Percentiles rank a stretch among this genome's conserved stretches.
These are phyloP conservation scores for Aphidius colemani DNA, from an alignment of 2,888 invertebrate genomes.

Conservation along the genomic window DNA sequence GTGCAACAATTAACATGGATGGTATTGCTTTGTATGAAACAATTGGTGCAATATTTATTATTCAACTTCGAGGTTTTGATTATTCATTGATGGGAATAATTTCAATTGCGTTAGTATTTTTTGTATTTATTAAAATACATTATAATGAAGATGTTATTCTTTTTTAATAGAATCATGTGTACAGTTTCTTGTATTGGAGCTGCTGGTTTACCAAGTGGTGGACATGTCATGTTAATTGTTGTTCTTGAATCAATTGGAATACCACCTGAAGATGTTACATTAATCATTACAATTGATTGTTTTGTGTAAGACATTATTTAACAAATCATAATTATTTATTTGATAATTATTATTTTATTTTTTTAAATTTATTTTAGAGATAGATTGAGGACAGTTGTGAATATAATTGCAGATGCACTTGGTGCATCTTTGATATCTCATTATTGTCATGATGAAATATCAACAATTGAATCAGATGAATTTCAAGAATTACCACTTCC, in stretches of 20 bases:
- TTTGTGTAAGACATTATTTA: slow-evolving; percentile 72
- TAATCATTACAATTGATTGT: slow-evolving; percentile 92
- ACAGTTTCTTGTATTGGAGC: slow-evolving; percentile 97
- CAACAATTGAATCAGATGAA: too few species aligned
- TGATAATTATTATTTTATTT: too few species aligned
- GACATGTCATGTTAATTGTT: slow-evolving; percentile 95
- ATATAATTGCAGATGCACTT: slow-evolving; percentile 52
- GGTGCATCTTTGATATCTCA: slow-evolving; percentile 51
- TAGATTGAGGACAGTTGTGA: slow-evolving; percentile 53
- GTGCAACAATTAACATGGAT: slow-evolving; percentile 98
- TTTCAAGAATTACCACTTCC: too few species aligned
- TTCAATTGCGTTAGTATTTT: slow-evolving; percentile 78
- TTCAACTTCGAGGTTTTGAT: slow-evolving; percentile 83
- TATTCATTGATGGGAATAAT: slow-evolving; percentile 87
- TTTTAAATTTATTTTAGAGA: slow-evolving; percentile 54
- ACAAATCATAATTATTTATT: too few species aligned
- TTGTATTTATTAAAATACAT: not conserved
- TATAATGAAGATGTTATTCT: not conserved
- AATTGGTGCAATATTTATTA: slow-evolving; percentile 96
- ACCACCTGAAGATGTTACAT: slow-evolving; percentile 86
- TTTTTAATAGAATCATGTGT: slow-evolving; percentile 78
- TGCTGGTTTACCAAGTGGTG: slow-evolving; percentile 95
- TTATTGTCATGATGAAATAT: slow-evolving; percentile 2
- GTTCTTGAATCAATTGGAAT: slow-evolving; percentile 89
- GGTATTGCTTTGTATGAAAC: slow-evolving; percentile 97